Conservation (phyloP, 2,113 vertebrate genomes). For the Peromyscus polionotus region DNA sequence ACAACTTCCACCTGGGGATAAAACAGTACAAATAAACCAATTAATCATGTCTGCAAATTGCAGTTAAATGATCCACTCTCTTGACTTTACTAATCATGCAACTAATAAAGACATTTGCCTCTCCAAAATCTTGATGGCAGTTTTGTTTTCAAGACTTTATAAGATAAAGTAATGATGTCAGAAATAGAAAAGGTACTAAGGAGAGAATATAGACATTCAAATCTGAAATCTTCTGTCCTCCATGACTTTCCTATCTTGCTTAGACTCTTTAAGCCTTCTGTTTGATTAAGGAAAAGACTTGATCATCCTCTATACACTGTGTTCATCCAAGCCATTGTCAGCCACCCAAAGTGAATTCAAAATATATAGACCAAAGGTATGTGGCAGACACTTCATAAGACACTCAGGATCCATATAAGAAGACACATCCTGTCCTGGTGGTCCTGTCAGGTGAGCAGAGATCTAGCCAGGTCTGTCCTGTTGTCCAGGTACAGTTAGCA, state of each 20-base stretch:
- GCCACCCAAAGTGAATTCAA: constrained; percentile 13
- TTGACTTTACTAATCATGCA: not conserved
- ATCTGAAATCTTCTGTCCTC: not conserved
- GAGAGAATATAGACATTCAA: not conserved
- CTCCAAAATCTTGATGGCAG: not conserved
- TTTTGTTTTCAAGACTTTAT: not conserved
- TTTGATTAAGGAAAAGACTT: not conserved
- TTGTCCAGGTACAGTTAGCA: not conserved
- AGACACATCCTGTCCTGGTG: accelerated
- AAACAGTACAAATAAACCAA: constrained; percentile 5
- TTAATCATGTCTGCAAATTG: not conserved
- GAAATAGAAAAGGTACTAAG: not conserved
- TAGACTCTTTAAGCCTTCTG: constrained; percentile 3
- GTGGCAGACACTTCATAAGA: not conserved
- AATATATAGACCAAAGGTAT: not conserved
- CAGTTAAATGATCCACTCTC: not conserved
- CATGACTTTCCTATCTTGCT: not conserved
- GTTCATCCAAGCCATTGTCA: not conserved
- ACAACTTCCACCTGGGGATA: not conserved
- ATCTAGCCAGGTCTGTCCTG: not conserved
- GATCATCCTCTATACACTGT: not conserved
- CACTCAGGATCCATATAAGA: not conserved
- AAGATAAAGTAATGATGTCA: not conserved
- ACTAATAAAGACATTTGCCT: not conserved
- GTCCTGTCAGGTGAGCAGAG: not conserved